A percentile compares a stretch with the other conserved stretches of the same genome.
phyloP scores from a whole-genome alignment of 2,888 invertebrate genomes.

The Oscheius sp. region DNA sequence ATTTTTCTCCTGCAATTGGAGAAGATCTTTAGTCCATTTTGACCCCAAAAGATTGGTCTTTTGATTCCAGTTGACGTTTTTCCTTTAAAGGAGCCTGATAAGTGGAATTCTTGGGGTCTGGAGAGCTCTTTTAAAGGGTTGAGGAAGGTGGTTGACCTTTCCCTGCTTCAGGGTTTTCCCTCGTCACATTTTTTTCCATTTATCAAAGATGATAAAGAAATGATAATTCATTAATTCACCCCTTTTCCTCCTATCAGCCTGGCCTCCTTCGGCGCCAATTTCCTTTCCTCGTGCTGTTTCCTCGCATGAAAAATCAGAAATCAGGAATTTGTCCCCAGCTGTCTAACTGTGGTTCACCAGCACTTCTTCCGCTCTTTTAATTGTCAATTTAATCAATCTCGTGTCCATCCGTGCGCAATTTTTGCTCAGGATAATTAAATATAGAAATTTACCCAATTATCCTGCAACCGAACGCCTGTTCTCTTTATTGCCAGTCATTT shows the following conservation, averaged over 20 bases:
- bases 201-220: constrained; percentile 18
- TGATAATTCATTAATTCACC: constrained; percentile 9
- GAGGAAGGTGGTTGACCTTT: background rate
- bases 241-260: background rate
- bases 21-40: no score
- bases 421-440: background rate
- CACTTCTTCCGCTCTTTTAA: background rate
- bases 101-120: no score
- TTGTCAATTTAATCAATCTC: background rate
- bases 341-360: background rate
- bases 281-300: constrained; percentile 5
- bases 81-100: no score
- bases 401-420: background rate
- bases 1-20: no score
- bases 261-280: background rate
- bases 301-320: no score
- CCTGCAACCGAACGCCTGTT: background rate
- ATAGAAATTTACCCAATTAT: no score
- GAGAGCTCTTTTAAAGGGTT: no score
- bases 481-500: background rate
- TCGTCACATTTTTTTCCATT: constrained; percentile 11
- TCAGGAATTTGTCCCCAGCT: background rate
- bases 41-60: no score
- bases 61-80: no score
- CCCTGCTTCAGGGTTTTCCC: background rate